Evolutionary conservation across 1,140 invertebrate genomes (phyloP).

Genomic region (Manduca sexta): DNA sequence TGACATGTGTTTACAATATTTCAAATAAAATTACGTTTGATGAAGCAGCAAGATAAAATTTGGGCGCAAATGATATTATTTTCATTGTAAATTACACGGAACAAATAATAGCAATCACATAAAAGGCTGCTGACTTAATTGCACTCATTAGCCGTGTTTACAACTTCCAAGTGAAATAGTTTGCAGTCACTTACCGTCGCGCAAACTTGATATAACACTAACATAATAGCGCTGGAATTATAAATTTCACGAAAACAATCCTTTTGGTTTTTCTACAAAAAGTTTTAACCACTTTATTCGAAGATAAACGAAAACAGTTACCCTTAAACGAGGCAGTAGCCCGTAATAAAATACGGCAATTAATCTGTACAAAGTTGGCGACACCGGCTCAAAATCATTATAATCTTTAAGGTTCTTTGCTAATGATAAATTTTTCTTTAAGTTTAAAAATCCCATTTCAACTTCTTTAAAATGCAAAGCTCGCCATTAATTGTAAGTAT

Average conservation of each 20-base stretch:
- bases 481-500: constrained; percentile 3
- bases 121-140: not conserved
- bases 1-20: too few species aligned
- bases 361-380: constrained; percentile 27
- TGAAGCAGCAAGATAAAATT: too few species aligned
- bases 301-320: constrained; percentile 10
- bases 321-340: constrained; percentile 7
- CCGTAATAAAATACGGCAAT: constrained; percentile 30
- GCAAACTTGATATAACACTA: too few species aligned
- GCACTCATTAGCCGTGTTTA: not conserved
- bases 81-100: too few species aligned
- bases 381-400: constrained; percentile 21
- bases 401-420: constrained; percentile 17
- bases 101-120: too few species aligned
- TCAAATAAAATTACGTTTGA: too few species aligned
- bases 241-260: not conserved
- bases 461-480: not conserved
- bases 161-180: too few species aligned
- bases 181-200: too few species aligned
- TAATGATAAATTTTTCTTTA: too few species aligned
- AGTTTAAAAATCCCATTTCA: not conserved
- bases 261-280: not conserved
- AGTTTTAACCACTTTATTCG: not conserved
- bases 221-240: not conserved
- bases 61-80: too few species aligned